These are phyloP conservation scores for Myotis davidii DNA, from an alignment of 2,113 vertebrate genomes.

Conservation along the genomic window DNA sequence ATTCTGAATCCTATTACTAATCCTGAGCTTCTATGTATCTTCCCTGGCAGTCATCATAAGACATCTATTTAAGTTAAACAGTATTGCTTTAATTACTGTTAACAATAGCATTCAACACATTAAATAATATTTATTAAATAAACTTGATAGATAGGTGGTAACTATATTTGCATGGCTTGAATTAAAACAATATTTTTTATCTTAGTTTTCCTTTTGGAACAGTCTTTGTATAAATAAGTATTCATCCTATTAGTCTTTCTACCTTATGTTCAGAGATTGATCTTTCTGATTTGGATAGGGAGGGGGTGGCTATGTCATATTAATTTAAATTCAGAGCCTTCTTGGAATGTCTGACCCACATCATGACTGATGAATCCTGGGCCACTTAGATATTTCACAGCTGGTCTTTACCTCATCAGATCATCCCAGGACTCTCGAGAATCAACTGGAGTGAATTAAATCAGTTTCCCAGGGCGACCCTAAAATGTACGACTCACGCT, in stretches of 20 bases:
- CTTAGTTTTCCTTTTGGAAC: neutral
- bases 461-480: neutral
- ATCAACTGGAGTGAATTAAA: neutral
- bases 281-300: neutral
- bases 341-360: neutral
- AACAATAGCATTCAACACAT: neutral
- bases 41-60: neutral
- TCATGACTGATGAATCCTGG: neutral
- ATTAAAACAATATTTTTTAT: neutral
- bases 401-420: neutral
- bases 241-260: neutral
- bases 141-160: neutral
- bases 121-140: slow-evolving; percentile 50
- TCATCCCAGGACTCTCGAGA: neutral
- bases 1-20: neutral
- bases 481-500: neutral
- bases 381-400: neutral
- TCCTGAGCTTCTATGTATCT: neutral
- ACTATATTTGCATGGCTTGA: neutral
- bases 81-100: neutral
- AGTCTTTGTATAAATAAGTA: neutral
- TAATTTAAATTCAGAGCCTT: neutral
- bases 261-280: neutral
- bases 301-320: neutral
- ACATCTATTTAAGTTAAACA: slow-evolving; percentile 11